Percentiles rank a stretch among this genome's conserved stretches.
Conservation (phyloP, 2,113 vertebrate genomes). For the Columbina picui region DNA sequence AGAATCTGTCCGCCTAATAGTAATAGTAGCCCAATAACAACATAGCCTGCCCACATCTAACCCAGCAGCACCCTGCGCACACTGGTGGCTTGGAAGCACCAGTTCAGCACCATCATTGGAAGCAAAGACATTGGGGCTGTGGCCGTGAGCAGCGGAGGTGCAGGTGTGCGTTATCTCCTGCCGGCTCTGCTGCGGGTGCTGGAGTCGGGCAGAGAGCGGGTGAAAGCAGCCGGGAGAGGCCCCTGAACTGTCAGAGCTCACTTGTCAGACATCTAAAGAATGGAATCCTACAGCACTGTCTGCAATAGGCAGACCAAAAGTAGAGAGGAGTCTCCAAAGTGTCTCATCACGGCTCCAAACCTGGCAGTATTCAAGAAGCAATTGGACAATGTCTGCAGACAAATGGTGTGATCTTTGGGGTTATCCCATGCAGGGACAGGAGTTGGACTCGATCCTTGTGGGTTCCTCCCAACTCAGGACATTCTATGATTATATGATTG, state of each 20-base stretch:
- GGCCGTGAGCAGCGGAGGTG: neutral
- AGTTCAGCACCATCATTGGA: fast-evolving
- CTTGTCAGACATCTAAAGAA: neutral
- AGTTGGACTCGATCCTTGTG: no score
- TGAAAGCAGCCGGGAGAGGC: neutral
- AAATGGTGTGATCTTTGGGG: no score
- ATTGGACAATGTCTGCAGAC: no score
- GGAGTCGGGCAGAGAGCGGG: neutral
- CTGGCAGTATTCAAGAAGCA: no score
- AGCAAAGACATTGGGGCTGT: fast-evolving
- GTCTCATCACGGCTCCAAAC: neutral
- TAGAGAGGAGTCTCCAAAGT: neutral
- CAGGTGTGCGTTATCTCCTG: neutral
- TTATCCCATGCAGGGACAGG: no score
- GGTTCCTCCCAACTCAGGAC: no score
- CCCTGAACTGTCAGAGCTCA: neutral
- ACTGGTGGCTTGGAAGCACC: neutral
- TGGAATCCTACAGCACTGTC: neutral
- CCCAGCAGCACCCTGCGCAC: neutral
- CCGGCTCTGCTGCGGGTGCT: neutral
- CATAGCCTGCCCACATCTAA: neutral
- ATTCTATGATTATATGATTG: neutral
- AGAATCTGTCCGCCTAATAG: neutral
- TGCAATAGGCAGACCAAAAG: neutral
- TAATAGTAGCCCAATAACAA: neutral